A percentile compares a stretch with the other conserved stretches of the same genome.
Conservation (phyloP, 2,888 invertebrate species). For the Lasius fuliginosus region DNA sequence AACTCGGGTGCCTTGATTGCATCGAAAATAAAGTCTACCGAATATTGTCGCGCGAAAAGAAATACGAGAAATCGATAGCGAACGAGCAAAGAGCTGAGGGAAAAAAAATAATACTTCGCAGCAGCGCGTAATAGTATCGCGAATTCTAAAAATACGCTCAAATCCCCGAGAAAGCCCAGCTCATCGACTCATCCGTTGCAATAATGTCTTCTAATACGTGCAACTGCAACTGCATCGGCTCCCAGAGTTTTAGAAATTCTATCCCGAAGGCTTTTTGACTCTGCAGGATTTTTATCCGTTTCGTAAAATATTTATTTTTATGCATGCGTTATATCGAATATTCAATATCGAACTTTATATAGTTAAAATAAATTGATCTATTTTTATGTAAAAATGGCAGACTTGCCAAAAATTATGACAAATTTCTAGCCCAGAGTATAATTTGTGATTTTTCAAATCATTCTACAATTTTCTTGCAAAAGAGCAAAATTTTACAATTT, state of each 20-base stretch:
- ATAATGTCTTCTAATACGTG: background rate
- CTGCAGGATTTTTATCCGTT: background rate
- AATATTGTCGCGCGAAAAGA: background rate
- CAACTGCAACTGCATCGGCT: conserved; percentile 2
- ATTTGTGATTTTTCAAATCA: background rate
- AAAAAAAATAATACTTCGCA: conserved; percentile 22
- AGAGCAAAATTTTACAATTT: background rate
- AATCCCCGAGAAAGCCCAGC: conserved; percentile 11
- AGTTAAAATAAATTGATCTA: background rate
- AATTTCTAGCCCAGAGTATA: background rate
- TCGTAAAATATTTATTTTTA: background rate
- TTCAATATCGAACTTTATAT: background rate
- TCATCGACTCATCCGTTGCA: background rate
- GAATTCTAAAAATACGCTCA: conserved; percentile 3
- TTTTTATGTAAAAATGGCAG: background rate
- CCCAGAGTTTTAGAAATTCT: background rate
- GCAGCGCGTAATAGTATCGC: background rate
- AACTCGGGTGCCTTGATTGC: conserved; percentile 30
- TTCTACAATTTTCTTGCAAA: background rate
- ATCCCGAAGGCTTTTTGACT: background rate
- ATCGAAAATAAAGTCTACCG: conserved; percentile 29
- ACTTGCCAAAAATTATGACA: background rate
- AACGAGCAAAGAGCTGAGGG: background rate
- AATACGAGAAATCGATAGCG: conserved; percentile 46
- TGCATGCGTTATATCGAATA: background rate